Percentiles rank a stretch among this genome's conserved stretches.
These are phyloP conservation scores for Paradisaea rubra DNA, from an alignment of 2,113 vertebrate species.

Conservation along the genomic window DNA sequence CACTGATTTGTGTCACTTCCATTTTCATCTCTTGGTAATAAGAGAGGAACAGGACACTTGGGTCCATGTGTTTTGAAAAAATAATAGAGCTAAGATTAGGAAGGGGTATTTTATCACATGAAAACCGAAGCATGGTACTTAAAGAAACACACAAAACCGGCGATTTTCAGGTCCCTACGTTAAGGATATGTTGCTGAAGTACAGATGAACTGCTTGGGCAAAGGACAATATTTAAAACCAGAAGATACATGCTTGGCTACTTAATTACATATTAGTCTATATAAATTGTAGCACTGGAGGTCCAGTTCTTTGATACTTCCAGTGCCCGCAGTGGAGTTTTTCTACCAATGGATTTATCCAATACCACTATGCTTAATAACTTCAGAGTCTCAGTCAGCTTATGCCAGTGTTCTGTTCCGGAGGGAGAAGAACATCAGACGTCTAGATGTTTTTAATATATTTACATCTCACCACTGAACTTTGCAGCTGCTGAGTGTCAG, in stretches of 20 bases:
- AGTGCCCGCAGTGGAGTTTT: neutral
- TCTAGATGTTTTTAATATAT: neutral
- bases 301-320: neutral
- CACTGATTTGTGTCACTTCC: neutral
- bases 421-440: neutral
- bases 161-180: neutral
- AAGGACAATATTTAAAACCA: neutral
- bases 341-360: neutral
- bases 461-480: neutral
- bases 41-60: neutral
- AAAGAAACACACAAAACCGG: neutral
- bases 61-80: neutral
- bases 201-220: neutral
- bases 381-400: neutral
- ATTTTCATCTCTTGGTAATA: neutral
- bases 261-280: neutral
- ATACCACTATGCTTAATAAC: neutral
- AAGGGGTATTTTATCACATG: neutral
- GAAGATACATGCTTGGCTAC: neutral
- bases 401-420: neutral
- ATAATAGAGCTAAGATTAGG: neutral
- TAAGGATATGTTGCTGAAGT: neutral
- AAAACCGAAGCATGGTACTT: neutral
- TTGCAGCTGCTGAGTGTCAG: neutral
- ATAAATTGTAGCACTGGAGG: neutral